Percentiles rank a stretch among this genome's conserved stretches.
These are phyloP conservation scores for Harmothoe impar DNA, from an alignment of 2,888 invertebrate genomes.

Conservation along the genomic window DNA sequence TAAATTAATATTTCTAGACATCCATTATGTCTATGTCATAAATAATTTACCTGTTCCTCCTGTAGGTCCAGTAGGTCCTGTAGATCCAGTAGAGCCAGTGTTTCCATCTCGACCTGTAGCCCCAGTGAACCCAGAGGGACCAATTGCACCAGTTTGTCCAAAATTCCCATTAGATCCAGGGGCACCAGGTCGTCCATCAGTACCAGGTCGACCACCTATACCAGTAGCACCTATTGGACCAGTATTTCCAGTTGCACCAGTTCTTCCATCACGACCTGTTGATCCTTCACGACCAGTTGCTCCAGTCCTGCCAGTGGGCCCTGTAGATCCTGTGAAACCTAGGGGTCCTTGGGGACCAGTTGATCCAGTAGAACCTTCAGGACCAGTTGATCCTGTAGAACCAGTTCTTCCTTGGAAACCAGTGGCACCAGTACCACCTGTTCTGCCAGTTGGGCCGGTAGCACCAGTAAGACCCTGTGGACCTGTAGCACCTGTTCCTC, in stretches of 20 bases:
- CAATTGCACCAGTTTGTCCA: conserved; percentile 62
- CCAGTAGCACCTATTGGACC: conserved; percentile 67
- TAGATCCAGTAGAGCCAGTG: conserved; percentile 60
- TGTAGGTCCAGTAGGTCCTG: conserved; percentile 61
- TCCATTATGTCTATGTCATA: not conserved
- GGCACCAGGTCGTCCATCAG: conserved; percentile 64
- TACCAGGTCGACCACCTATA: conserved; percentile 63
- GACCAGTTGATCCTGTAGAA: conserved; percentile 54
- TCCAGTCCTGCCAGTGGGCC: conserved; percentile 63
- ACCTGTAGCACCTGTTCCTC: conserved; percentile 62
- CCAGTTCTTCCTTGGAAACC: conserved; percentile 63
- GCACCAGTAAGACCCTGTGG: conserved; percentile 48
- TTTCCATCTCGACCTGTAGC: conserved; percentile 57
- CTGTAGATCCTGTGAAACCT: conserved; percentile 62
- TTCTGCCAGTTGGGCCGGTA: conserved; percentile 54
- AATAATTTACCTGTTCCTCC: conserved; percentile 64
- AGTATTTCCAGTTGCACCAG: conserved; percentile 63
- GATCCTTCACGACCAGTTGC: conserved; percentile 64
- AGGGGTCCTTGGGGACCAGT: conserved; percentile 58
- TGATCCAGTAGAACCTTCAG: conserved; percentile 64
- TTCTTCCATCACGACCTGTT: conserved; percentile 64
- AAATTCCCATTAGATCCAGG: conserved; percentile 43
- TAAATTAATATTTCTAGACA: too few species aligned
- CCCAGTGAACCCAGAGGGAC: conserved; percentile 59
- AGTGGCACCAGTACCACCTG: conserved; percentile 61